These are phyloP conservation scores for Leucophenga varia DNA, from an alignment of 1,140 invertebrate genomes.

Conservation along the genomic window DNA sequence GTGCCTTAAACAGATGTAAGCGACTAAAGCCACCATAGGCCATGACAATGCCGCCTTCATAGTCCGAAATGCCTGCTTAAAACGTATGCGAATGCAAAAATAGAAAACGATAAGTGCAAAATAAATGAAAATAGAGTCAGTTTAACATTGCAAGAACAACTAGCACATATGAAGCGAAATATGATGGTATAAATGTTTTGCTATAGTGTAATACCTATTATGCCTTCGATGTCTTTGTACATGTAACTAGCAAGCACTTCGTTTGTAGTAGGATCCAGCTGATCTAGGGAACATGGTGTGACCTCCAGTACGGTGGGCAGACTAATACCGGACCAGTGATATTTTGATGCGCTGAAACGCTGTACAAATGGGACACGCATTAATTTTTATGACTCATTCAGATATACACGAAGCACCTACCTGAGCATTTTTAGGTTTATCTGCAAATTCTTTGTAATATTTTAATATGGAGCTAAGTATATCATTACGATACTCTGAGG, in stretches of 20 bases:
- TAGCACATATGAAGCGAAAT: conserved; percentile 32
- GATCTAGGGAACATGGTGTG: conserved; percentile 84
- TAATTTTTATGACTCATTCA: background rate
- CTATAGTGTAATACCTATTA: conserved; percentile 58
- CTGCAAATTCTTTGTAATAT: conserved; percentile 75
- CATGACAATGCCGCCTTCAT: conserved; percentile 82
- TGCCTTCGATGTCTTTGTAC: conserved; percentile 89
- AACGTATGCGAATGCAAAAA: conserved; percentile 47
- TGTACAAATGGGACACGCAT: conserved; percentile 52
- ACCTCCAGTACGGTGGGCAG: conserved; percentile 87
- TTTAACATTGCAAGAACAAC: conserved; percentile 13
- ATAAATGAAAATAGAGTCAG: conserved; percentile 10
- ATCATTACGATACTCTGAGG: conserved; percentile 91
- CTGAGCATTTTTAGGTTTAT: conserved; percentile 74
- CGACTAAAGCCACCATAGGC: conserved; percentile 84
- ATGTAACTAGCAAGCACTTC: conserved; percentile 81
- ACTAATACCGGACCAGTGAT: conserved; percentile 91
- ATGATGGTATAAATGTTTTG: conserved; percentile 16
- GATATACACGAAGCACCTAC: conserved; percentile 57
- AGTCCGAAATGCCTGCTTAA: conserved; percentile 66
- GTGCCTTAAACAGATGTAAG: conserved; percentile 84
- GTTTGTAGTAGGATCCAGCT: conserved; percentile 83
- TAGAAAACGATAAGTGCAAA: conserved; percentile 39
- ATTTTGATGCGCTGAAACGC: conserved; percentile 90
- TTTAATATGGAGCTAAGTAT: conserved; percentile 89